Conservation (phyloP, 2,888 invertebrate species). For the Pharmacophagus antenor region DNA sequence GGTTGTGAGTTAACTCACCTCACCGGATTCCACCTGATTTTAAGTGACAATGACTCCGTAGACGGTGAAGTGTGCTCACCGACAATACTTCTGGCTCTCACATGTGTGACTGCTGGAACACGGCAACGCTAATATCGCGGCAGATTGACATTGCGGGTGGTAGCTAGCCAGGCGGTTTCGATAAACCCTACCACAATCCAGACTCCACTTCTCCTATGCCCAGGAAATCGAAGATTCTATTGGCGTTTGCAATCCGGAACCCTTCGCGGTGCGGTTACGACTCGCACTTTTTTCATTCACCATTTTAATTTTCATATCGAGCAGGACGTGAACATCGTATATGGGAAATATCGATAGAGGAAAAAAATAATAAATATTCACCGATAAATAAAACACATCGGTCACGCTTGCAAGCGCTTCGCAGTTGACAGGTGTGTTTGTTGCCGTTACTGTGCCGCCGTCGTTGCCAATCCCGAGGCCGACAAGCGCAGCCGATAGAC, state of each 20-base stretch:
- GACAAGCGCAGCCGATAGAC: conserved; percentile 5
- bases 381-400: conserved; percentile 9
- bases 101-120: background rate
- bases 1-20: no score
- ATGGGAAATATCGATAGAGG: conserved; percentile 1
- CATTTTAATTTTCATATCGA: background rate
- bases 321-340: background rate
- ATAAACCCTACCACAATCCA: background rate
- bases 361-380: background rate
- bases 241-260: no score
- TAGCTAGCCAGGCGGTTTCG: background rate
- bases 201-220: background rate
- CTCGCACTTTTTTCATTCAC: no score
- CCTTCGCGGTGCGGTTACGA: no score
- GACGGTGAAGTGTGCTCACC: background rate
- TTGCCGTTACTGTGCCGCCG: conserved; percentile 8
- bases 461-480: conserved; percentile 16
- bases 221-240: background rate
- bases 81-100: background rate
- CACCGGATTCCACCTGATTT: no score
- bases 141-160: background rate
- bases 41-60: background rate
- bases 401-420: conserved; percentile 8
- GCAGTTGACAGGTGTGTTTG: conserved; percentile 23
- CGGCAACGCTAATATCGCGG: background rate